Conservation (phyloP, 2,888 invertebrate genomes). For the Trichacis sp. region DNA sequence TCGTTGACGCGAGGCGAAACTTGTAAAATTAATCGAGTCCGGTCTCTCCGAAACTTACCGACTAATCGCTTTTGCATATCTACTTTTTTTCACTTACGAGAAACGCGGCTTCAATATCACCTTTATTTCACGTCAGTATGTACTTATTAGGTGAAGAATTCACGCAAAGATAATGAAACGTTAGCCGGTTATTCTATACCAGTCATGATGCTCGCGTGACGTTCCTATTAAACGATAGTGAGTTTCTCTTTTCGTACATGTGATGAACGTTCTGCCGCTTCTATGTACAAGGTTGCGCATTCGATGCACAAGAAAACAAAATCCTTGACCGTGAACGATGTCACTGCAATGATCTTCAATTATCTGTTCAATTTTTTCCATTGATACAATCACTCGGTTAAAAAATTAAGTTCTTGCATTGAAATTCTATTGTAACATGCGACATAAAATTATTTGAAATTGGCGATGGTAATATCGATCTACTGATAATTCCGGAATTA, state of each 20-base stretch:
- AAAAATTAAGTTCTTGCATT: no score
- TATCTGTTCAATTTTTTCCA: conserved; percentile 27
- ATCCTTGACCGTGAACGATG: conserved; percentile 41
- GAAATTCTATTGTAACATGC: no score
- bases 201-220: conserved; percentile 42
- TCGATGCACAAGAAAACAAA: conserved; percentile 29
- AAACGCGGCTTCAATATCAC: conserved; percentile 31
- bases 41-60: no score
- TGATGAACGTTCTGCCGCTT: conserved; percentile 34
- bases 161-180: conserved; percentile 45
- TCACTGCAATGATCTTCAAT: conserved; percentile 21
- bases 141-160: conserved; percentile 43
- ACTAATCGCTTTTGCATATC: not conserved
- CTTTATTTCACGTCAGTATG: conserved; percentile 40
- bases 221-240: conserved; percentile 41
- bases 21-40: no score
- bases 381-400: no score
- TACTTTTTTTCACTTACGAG: conserved; percentile 25
- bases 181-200: conserved; percentile 40
- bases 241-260: conserved; percentile 40
- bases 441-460: no score
- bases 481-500: no score
- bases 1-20: no score
- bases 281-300: conserved; percentile 34
- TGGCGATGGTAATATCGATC: no score